Evolutionary conservation across 2,888 invertebrate species (phyloP).

Genomic region (Strigamia crassipes): DNA sequence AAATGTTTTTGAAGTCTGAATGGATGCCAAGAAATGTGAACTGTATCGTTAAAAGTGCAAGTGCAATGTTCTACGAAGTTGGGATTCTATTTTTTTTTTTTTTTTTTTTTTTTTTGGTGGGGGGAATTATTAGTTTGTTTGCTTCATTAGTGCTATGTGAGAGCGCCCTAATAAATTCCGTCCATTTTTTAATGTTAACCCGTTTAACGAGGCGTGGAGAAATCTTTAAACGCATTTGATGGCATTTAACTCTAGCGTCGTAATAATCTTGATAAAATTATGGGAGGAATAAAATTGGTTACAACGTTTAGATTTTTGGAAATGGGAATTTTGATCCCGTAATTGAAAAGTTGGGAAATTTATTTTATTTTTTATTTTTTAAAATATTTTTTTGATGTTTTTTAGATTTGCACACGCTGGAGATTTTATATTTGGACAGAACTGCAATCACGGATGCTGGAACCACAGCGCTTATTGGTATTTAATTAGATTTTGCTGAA

Average conservation of each 20-base stretch:
- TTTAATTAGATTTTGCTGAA: not conserved
- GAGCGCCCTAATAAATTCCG: not conserved
- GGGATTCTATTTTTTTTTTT: not conserved
- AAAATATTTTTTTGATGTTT: conserved; percentile 2
- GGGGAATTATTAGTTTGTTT: conserved; percentile 20
- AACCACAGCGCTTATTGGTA: not conserved
- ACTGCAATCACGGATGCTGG: conserved; percentile 41
- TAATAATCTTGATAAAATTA: not conserved
- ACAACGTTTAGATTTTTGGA: not conserved
- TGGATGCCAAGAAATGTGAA: not conserved
- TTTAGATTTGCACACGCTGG: not conserved
- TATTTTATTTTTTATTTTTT: not conserved
- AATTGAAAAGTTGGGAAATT: not conserved
- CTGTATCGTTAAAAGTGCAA: not conserved
- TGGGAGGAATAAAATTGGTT: not conserved
- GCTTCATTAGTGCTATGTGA: not conserved
- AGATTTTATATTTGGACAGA: conserved; percentile 30
- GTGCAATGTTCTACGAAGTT: conserved; percentile 13
- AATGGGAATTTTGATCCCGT: not conserved
- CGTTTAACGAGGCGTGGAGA: conserved; percentile 8
- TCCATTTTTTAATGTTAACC: not conserved
- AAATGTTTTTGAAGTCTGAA: not conserved
- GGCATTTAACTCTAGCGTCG: not conserved
- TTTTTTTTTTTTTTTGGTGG: not conserved
- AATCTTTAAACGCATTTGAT: not conserved